Evolutionary conservation across 2,797 vertebrate species (phyloP), one percentile per base, ranked within the genome.

Genomic region (Ispidina picta): DNA sequence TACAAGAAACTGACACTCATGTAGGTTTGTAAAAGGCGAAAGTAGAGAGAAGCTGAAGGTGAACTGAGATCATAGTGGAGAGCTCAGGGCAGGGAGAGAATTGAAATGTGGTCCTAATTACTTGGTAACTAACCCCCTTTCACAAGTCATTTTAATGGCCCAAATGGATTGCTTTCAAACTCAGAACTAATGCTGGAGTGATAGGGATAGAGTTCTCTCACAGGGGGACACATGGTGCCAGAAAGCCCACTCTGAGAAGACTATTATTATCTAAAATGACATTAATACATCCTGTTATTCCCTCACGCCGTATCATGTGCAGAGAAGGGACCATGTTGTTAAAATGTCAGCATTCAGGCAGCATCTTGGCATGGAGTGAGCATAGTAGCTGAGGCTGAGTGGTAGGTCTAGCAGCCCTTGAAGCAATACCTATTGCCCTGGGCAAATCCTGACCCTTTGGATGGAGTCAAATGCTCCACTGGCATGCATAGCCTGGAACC

Each of bases 51-150:
- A 88, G 56, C 52, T 72, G 64, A 56, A 84, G 72, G 79, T 70
- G 66, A 83, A 12, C 52, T 26, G 77, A 87, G 79, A 77, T 43
- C 58, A 13, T 5, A 28, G 60, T 5, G 39, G 69, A 66, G 70
- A 81, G 31, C 51, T 78, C 39, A 0, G 1, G 77, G 77, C 80
- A 59, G 72, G 29, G 35, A 49, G 75, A 73, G 55, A 62, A 43
- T 56, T 21, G 48, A 93, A 98, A 98, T 98, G 97, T 98, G 98
- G 96, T 98, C 98, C 97, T 96, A 98, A 98, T 98, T 98, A 98
- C 98, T 98, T 96, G 98, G 98, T 98, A 98, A 98, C 97, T 96
- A 98, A 97, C 98, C 98, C 96, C 98, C 97, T 98, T 98, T 98
- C 97, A 97, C 88, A 82, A 98, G 97, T 97, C 97, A 97, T 97